Evolutionary conservation across 2,113 vertebrate genomes (phyloP).

Genomic region (Tragelaphus imberbis): DNA sequence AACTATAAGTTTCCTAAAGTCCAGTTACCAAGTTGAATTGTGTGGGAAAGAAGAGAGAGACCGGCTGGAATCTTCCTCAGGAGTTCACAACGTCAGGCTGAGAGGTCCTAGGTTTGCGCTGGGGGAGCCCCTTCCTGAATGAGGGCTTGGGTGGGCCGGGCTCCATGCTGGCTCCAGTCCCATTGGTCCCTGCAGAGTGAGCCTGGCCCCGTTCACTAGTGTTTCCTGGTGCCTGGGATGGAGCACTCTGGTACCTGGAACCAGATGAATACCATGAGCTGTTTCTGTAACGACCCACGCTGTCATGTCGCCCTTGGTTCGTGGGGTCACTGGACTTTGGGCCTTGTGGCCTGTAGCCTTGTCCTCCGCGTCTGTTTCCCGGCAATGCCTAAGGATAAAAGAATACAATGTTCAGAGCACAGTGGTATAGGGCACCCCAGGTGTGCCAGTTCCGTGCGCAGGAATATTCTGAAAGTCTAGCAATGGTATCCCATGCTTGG

Average conservation of each 20-base stretch:
- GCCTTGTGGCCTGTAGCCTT: slow-evolving; percentile 80
- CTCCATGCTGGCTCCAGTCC: slow-evolving; percentile 51
- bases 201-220: slow-evolving; percentile 44
- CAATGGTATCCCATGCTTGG: neutral
- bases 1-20: slow-evolving; percentile 70
- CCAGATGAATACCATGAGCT: slow-evolving; percentile 73
- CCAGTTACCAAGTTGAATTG: slow-evolving; percentile 58
- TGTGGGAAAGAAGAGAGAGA: slow-evolving; percentile 48
- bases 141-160: slow-evolving; percentile 66
- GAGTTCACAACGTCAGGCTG: slow-evolving; percentile 65
- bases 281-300: slow-evolving; percentile 74
- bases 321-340: slow-evolving; percentile 79
- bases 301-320: slow-evolving; percentile 69
- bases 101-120: slow-evolving; percentile 86
- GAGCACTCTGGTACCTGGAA: slow-evolving; percentile 73
- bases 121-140: slow-evolving; percentile 83
- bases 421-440: neutral
- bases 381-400: slow-evolving; percentile 81
- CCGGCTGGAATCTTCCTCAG: slow-evolving; percentile 59
- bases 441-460: neutral
- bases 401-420: neutral
- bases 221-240: slow-evolving; percentile 34
- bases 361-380: slow-evolving; percentile 79
- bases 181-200: slow-evolving; percentile 57
- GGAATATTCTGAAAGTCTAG: neutral